These are phyloP conservation scores for cat (Felis catus) DNA, from an alignment of 2,113 vertebrate genomes.

Conservation along the genomic window F.catus_Fca126_mat1.0 CM031412.1:14137501-14138000, in stretches of 20 bases:
- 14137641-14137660: not conserved
- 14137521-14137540: not conserved
- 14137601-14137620: not conserved
- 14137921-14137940: not conserved
- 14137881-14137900: not conserved
- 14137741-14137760: not conserved
- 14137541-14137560: not conserved
- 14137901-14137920: not conserved
- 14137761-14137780: not conserved
- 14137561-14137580: not conserved
- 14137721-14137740: conserved; percentile 4
- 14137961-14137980: not conserved
- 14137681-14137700: not conserved
- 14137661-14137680: not conserved
- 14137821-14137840: not conserved
- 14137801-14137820: not conserved
- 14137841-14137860: not conserved
- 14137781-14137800: not conserved
- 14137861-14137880: not conserved
- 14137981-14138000: not conserved
- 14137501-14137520: not conserved
- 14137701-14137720: not conserved
- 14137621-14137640: not conserved
- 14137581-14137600: not conserved
- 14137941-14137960: not conserved